These are phyloP conservation scores for Noctilio leporinus DNA, from an alignment of 2,113 vertebrate species.

Conservation along the genomic window DNA sequence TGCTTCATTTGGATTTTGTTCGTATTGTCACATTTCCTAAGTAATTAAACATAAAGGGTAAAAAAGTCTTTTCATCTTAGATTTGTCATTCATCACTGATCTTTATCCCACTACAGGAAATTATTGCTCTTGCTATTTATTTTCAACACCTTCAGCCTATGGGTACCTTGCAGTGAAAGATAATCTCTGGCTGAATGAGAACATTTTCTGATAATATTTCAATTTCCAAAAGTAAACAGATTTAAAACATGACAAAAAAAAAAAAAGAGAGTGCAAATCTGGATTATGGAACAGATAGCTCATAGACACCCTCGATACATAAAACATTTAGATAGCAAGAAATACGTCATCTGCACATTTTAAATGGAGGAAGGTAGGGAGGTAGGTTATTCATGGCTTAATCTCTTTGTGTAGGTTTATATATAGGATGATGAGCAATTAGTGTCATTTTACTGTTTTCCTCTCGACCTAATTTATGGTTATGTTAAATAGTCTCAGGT, in stretches of 20 bases:
- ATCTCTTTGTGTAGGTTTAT: background rate
- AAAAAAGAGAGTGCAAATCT: conserved; percentile 47
- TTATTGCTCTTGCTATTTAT: conserved; percentile 78
- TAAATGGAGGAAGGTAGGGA: background rate
- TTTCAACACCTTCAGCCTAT: conserved; percentile 73
- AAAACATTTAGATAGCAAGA: conserved; percentile 38
- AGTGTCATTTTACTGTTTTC: background rate
- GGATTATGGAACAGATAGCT: conserved; percentile 74
- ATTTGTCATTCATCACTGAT: conserved; percentile 78
- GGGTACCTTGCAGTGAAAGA: conserved; percentile 80
- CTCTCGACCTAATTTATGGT: background rate
- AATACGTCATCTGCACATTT: conserved; percentile 14
- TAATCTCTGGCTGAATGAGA: conserved; percentile 80
- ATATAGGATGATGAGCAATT: background rate
- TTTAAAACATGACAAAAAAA: conserved; percentile 81
- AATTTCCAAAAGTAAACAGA: conserved; percentile 87
- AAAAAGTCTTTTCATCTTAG: conserved; percentile 71
- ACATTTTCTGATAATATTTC: conserved; percentile 88
- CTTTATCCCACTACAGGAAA: conserved; percentile 78
- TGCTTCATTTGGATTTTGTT: conserved; percentile 73
- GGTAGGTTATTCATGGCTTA: conserved; percentile 6
- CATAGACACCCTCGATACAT: conserved; percentile 56
- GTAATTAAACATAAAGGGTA: conserved; percentile 79
- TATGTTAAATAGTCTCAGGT: background rate
- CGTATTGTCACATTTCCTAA: conserved; percentile 71